Conservation (phyloP, 2,113 vertebrate genomes). For the Uria lomvia region DNA sequence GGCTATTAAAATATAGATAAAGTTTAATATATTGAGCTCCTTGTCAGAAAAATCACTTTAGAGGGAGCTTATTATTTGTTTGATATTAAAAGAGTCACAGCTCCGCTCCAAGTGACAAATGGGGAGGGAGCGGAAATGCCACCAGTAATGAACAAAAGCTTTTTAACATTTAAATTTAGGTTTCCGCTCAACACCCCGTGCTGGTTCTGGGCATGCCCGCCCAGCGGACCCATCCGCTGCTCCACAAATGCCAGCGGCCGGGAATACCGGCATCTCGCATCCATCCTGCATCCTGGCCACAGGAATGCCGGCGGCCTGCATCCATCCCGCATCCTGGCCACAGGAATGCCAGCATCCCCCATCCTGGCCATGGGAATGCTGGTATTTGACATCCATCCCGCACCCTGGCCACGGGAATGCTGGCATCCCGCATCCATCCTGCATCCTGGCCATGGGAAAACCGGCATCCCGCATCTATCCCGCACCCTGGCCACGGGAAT, state of each 20-base stretch:
- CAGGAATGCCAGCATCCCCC: no score
- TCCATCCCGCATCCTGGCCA: no score
- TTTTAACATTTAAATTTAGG: conserved; percentile 83
- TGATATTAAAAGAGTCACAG: conserved; percentile 86
- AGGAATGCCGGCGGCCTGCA: no score
- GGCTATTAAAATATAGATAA: conserved; percentile 89
- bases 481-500: no score
- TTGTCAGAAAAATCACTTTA: conserved; percentile 88
- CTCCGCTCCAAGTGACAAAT: conserved; percentile 81
- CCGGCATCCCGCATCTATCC: no score
- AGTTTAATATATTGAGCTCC: conserved; percentile 87
- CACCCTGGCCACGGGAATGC: neutral
- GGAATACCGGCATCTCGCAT: neutral
- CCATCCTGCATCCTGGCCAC: neutral
- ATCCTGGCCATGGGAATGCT: no score
- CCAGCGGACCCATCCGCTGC: neutral
- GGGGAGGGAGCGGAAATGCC: conserved; percentile 72
- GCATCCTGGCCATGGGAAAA: no score
- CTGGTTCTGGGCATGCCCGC: conserved; percentile 7
- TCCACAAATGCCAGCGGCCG: neutral
- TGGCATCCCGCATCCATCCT: no score
- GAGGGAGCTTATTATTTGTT: conserved; percentile 86
- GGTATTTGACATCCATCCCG: rapidly evolving
- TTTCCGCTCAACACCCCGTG: conserved; percentile 42
- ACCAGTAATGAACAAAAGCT: conserved; percentile 79